These are phyloP conservation scores for Erythrocercus mccallii DNA, from an alignment of 2,113 vertebrate species.

Conservation along the genomic window DNA sequence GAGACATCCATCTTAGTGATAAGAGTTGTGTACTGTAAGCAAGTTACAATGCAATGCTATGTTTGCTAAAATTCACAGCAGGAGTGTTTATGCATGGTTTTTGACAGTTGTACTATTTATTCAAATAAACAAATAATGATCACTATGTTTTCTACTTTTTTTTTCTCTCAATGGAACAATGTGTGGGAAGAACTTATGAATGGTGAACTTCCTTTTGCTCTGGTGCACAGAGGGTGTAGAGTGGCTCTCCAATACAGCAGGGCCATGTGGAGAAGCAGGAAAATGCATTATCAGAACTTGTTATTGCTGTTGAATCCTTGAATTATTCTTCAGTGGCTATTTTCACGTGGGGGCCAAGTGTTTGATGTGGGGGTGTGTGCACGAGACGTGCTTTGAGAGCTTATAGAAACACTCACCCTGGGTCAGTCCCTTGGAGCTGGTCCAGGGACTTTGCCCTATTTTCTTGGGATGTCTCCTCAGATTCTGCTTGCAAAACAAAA, in stretches of 20 bases:
- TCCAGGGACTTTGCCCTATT: not conserved
- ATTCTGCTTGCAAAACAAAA: not conserved
- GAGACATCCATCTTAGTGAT: not conserved
- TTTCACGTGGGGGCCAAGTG: not conserved
- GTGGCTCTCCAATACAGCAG: not conserved
- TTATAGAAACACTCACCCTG: not conserved
- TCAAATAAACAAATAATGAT: conserved; percentile 19
- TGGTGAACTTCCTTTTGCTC: not conserved
- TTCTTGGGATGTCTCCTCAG: not conserved
- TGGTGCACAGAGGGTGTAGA: not conserved
- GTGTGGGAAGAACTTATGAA: not conserved
- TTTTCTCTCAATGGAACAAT: not conserved
- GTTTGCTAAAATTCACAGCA: not conserved
- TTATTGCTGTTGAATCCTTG: not conserved
- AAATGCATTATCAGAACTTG: not conserved
- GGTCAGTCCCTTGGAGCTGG: not conserved
- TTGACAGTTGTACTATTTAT: conserved; percentile 18
- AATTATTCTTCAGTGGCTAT: not conserved
- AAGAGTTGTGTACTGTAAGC: conserved; percentile 29
- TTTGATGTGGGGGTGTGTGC: not conserved
- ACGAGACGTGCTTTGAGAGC: not conserved
- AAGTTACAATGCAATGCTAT: conserved; percentile 43
- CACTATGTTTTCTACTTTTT: not conserved
- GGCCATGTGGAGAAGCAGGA: fast-evolving
- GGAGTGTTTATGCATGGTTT: not conserved